Evolutionary conservation across 2,888 invertebrate species (phyloP), one percentile per base, ranked within the genome.

Genomic region (Siphonodentalium dalli): DNA sequence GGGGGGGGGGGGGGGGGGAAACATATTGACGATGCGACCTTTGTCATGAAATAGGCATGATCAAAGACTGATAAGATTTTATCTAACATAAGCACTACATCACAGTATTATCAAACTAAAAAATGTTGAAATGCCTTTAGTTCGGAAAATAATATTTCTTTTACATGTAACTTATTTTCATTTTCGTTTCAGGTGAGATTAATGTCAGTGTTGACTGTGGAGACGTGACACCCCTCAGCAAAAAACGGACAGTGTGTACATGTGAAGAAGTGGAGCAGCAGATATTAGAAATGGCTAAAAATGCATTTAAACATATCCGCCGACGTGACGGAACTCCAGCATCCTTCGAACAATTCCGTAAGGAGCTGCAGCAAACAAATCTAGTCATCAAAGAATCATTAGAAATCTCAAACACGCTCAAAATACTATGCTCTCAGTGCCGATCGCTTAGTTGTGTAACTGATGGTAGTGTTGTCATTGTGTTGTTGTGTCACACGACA

Each of bases 221-320:
- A 24, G 61, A 62, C 8, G 42, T 65, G 31, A 41, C 39, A 13
- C 62, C 64, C 21, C 15, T 37, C 8, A 58, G 37, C 5, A 58
- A 51, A 15, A 55, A 54, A 26, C 56, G 44, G 26, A 48, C 48
- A 5, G 34, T 39, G 9, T 69, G 69, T 44, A 52, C 68, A 2
- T 69, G 69, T 46, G 59, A 58, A 35, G 65, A 66, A 33, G 65
- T 69, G 2, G 69, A 69, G 31, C 63, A 66, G 41, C 65, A 66
- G 38, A 64, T 69, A 15, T 53, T 69, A 2, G 8, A 53, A 3
- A 68, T 69, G 66, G 66, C 69, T 15, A 63, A 66, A 45, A 58
- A 58, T 34, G 69, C 69, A 0, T 66, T 55, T 38, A 26, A 53
- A 4, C 49, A 61, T 11, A 65, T 69, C 7, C 57, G 66, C 18